Conservation (phyloP, 2,113 vertebrate genomes). For the Pardalotus punctatus region DNA sequence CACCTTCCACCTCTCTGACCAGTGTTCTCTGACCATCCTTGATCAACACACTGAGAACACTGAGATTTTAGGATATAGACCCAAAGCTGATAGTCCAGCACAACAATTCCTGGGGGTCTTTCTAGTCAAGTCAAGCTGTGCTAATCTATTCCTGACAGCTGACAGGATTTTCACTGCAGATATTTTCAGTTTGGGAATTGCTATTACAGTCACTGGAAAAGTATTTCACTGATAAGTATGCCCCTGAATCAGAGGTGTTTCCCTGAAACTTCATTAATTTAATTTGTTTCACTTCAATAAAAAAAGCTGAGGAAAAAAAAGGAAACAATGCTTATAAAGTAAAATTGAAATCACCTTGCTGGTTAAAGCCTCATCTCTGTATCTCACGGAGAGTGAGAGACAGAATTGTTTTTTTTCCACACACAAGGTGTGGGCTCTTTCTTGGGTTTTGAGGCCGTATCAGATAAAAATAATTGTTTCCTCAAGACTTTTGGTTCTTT, state of each 20-base stretch:
- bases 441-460: background rate
- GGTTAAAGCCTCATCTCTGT: background rate
- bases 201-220: background rate
- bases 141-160: background rate
- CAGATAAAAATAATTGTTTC: background rate
- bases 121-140: background rate
- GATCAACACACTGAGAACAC: background rate
- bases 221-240: background rate
- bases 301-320: background rate
- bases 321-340: background rate
- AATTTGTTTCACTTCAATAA: background rate
- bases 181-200: background rate
- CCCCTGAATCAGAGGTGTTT: background rate
- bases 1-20: background rate
- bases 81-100: background rate
- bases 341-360: background rate
- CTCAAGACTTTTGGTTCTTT: background rate
- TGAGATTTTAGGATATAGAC: background rate
- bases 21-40: background rate
- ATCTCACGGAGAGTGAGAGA: background rate
- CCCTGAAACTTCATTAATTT: background rate
- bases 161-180: background rate
- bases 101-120: background rate
- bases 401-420: background rate
- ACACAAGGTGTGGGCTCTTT: fast-evolving